Evolutionary conservation across 2,797 vertebrate genomes (phyloP).

Genomic region (Xenops minutus): DNA sequence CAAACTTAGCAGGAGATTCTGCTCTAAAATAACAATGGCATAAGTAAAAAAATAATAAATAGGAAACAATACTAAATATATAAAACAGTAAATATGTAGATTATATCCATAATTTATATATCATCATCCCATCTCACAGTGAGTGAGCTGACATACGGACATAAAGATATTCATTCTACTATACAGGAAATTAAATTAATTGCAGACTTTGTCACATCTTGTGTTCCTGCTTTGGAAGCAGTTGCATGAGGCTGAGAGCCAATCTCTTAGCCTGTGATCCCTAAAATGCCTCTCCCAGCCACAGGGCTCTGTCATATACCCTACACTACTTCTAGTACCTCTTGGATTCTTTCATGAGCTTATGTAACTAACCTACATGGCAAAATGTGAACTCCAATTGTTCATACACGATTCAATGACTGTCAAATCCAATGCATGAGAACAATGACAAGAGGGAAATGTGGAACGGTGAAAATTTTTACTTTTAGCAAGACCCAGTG

Average conservation of each 20-base stretch:
- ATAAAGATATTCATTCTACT: background rate
- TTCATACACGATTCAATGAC: background rate
- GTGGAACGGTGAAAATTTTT: background rate
- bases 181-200: background rate
- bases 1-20: background rate
- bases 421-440: background rate
- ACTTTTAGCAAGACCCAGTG: background rate
- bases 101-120: background rate
- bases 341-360: background rate
- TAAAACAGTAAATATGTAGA: background rate
- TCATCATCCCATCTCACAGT: background rate
- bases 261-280: background rate
- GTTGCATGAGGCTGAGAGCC: background rate
- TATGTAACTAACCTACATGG: background rate
- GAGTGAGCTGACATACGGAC: fast-evolving
- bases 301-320: background rate
- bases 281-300: background rate
- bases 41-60: background rate
- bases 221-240: background rate
- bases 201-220: background rate
- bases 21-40: background rate
- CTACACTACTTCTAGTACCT: background rate
- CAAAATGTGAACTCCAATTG: background rate
- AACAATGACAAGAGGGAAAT: background rate
- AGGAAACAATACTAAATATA: background rate